Percentiles rank a stretch among this genome's conserved stretches.
Conservation (phyloP, 1,140 invertebrate genomes). For the Ephestia elutella region DNA sequence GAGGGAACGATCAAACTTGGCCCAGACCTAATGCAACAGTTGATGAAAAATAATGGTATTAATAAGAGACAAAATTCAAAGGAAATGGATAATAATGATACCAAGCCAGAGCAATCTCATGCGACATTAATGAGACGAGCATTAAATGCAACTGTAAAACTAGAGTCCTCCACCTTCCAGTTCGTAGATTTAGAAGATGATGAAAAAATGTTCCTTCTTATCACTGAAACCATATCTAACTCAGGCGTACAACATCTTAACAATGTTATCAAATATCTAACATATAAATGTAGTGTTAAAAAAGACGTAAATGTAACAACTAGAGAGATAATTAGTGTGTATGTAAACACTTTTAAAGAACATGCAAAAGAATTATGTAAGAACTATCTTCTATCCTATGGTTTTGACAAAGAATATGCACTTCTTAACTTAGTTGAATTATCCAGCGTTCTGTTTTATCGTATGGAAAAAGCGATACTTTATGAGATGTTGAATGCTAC, state of each 20-base stretch:
- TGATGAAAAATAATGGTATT: background rate
- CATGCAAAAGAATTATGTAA: background rate
- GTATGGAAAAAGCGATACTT: conserved; percentile 7
- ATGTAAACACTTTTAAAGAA: background rate
- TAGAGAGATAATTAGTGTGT: background rate
- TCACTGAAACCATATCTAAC: background rate
- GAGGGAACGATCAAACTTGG: background rate
- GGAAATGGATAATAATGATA: too few relatives aligned
- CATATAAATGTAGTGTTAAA: background rate
- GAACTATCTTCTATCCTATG: background rate
- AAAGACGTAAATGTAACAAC: background rate
- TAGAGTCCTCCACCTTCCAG: background rate
- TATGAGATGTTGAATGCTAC: conserved; percentile 3
- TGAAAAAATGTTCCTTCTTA: background rate
- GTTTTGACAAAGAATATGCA: conserved; percentile 11
- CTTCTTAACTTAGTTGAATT: conserved; percentile 15
- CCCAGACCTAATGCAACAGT: background rate
- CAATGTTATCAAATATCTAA: background rate
- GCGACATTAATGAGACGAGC: background rate
- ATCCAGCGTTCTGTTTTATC: conserved; percentile 8
- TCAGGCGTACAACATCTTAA: background rate
- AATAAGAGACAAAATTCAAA: too few relatives aligned
- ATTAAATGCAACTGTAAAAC: background rate
- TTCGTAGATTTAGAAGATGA: background rate
- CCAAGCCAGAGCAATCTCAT: too few relatives aligned